Conservation (phyloP, 2,888 invertebrate genomes). For the Agelastica alni region DNA sequence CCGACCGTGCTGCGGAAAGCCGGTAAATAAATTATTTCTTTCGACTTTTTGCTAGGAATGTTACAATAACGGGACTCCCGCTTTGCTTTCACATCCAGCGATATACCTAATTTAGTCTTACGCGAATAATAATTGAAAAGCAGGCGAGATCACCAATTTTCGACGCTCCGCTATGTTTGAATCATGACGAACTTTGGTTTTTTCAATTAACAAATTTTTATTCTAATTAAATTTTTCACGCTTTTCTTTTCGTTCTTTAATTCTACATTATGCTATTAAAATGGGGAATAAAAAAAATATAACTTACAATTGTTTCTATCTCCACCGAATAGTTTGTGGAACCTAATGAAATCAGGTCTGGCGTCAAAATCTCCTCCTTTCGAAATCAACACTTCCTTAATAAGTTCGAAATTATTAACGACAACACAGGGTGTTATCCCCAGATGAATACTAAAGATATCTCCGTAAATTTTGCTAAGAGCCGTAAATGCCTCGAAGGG, state of each 20-base stretch:
- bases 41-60: slow-evolving; percentile 41
- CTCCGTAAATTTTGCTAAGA: slow-evolving; percentile 71
- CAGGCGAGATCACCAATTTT: slow-evolving; percentile 2
- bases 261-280: background rate
- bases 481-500: slow-evolving; percentile 76
- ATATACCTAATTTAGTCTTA: slow-evolving; percentile 37
- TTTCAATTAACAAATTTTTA: background rate
- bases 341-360: slow-evolving; percentile 79
- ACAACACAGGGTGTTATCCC: slow-evolving; percentile 73
- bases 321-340: slow-evolving; percentile 81
- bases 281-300: background rate
- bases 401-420: slow-evolving; percentile 72
- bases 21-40: slow-evolving; percentile 31
- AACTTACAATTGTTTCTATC: slow-evolving; percentile 86
- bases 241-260: background rate
- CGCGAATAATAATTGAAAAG: background rate
- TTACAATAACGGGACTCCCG: slow-evolving; percentile 42
- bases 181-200: slow-evolving; percentile 37
- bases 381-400: slow-evolving; percentile 76
- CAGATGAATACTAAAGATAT: slow-evolving; percentile 71
- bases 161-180: slow-evolving; percentile 35
- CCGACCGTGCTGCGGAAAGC: slow-evolving; percentile 5
- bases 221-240: background rate
- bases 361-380: slow-evolving; percentile 84
- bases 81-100: slow-evolving; percentile 38